Base-by-base conservation (phyloP, 2,113 vertebrate species). In the Gasterosteus nipponicus region DNA sequence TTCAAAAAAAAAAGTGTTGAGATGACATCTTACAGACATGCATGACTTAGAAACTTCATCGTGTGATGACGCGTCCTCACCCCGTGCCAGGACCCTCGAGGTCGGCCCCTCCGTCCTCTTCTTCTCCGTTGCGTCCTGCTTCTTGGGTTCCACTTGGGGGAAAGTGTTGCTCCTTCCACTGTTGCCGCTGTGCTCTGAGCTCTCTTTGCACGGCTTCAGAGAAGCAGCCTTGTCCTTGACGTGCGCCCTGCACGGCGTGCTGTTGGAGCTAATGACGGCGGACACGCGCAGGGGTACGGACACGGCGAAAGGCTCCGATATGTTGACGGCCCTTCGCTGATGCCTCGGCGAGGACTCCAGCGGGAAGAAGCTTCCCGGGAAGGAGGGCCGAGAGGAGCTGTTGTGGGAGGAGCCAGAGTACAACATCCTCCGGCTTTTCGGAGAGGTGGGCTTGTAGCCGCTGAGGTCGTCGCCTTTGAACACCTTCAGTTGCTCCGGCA, bases 301-400 rank as follows among this genome's bases (percentile, higher is more conserved):
- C 47, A 99, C 97, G 0, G 97, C 96, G 0, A 98, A 99, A 2
- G 98, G 98, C 89, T 99, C 97, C 0, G 98, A 99, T 88, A 99
- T 99, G 91, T 98, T 98, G 82, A 99, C 91, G 10, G 96, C 98
- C 82, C 97, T 96, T 54, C 96, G 94, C 67, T 97, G 97, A 86
- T 98, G 97, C 29, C 95, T 93, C 0, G 97, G 96, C 0, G 98
- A 98, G 1, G 97, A 96, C 86, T 99, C 98, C 85, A 96, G 83
- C 1, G 97, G 97, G 83, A 99, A 99, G 56, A 98, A 95, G 84
- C 94, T 96, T 81, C 96, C 95, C 10, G 95, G 93, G 49, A 95
- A 95, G 7, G 94, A 93, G 10, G 94, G 94, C 26, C 93, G 89
- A 0, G 97, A 95, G 3, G 96, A 96, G 83, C 93, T 86, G 0